These are phyloP conservation scores for Metellina segmentata DNA, from an alignment of 2,888 invertebrate genomes.

Conservation along the genomic window DNA sequence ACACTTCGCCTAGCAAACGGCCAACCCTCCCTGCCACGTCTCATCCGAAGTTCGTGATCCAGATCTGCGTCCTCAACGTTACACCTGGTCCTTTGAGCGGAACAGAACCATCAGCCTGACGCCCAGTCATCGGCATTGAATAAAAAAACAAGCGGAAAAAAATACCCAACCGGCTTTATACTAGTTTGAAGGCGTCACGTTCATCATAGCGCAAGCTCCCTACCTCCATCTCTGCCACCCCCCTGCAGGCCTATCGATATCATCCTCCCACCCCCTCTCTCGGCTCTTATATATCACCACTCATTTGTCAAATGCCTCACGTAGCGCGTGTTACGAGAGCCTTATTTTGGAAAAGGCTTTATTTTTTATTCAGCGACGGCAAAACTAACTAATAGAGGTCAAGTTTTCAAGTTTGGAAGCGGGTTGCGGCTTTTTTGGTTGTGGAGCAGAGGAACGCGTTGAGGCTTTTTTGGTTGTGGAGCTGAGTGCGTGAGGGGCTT, in stretches of 20 bases:
- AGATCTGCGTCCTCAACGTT: slow-evolving; percentile 20
- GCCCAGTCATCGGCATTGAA: slow-evolving; percentile 27
- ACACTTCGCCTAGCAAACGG: neutral
- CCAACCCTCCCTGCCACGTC: neutral
- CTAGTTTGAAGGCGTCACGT: slow-evolving; percentile 37
- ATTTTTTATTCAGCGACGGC: slow-evolving; percentile 58
- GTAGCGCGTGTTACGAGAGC: slow-evolving; percentile 48
- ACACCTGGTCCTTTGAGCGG: slow-evolving; percentile 56
- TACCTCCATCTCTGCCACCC: slow-evolving; percentile 1
- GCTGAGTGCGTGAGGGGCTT: slow-evolving; percentile 37
- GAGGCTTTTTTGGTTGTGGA: neutral
- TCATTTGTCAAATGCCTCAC: slow-evolving; percentile 73
- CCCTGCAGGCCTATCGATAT: slow-evolving; percentile 12
- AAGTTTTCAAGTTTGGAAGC: slow-evolving; percentile 51
- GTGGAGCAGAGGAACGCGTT: neutral
- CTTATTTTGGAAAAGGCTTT: slow-evolving; percentile 31
- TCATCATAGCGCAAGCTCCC: slow-evolving; percentile 11
- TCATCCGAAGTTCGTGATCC: neutral
- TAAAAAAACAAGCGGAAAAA: slow-evolving; percentile 14
- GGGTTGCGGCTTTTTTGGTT: neutral
- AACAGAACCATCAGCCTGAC: slow-evolving; percentile 51
- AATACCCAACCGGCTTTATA: slow-evolving; percentile 17
- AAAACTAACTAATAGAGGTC: slow-evolving; percentile 72
- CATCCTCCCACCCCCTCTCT: slow-evolving; percentile 2
- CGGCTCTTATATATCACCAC: slow-evolving; percentile 52